Conservation (phyloP, 1,140 invertebrate species). For the Telenomus remus region DNA sequence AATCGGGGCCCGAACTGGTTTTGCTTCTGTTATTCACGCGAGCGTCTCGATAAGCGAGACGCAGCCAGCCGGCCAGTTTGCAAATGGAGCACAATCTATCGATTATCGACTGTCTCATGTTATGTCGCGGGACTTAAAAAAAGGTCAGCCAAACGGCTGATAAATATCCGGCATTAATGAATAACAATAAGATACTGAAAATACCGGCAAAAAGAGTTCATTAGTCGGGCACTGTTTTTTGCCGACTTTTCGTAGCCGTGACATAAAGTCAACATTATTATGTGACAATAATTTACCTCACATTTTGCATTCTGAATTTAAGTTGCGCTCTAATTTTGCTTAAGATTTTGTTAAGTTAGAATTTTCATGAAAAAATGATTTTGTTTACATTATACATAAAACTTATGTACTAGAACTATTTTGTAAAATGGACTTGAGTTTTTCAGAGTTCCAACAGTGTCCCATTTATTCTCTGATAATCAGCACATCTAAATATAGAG, state of each 20-base stretch:
- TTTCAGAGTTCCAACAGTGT: no score
- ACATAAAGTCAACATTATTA: constrained; percentile 52
- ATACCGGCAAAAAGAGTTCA: constrained; percentile 42
- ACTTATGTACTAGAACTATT: no score
- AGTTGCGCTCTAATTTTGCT: no score
- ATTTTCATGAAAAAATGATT: no score
- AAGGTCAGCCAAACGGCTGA: constrained; percentile 17
- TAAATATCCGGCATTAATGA: constrained; percentile 38
- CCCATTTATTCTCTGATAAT: not conserved
- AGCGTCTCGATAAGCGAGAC: constrained; percentile 39
- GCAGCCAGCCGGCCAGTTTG: constrained; percentile 47
- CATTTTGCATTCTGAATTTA: no score
- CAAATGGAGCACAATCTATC: constrained; percentile 57
- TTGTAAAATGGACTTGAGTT: no score
- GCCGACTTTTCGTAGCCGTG: constrained; percentile 15
- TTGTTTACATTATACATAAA: no score
- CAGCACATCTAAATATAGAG: not conserved
- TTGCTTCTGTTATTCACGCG: constrained; percentile 59
- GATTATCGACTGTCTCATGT: constrained; percentile 52
- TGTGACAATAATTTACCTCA: constrained; percentile 32
- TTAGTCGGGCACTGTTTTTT: constrained; percentile 18
- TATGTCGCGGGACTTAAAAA: constrained; percentile 32
- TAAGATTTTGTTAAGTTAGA: no score
- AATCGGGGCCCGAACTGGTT: constrained; percentile 54
- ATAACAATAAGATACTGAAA: constrained; percentile 52